Evolutionary conservation across 2,888 invertebrate species (phyloP), one percentile per base, ranked within the genome.

Genomic region (Lepidocyrtoides sp.): DNA sequence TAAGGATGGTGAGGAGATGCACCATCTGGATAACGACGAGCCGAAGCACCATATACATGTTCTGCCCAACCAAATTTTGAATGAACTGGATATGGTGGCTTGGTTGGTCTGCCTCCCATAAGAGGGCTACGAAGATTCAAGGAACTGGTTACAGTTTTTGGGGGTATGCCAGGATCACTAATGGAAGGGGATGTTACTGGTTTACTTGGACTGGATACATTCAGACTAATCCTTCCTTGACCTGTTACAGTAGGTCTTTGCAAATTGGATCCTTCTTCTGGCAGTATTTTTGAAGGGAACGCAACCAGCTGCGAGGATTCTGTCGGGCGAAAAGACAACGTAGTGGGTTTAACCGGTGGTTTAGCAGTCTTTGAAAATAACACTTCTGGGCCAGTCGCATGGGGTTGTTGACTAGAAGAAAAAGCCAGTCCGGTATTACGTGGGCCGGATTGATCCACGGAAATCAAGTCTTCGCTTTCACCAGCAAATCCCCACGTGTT

Each of bases 401-500:
- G 4, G n/a, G 66, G 41, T 17, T 10, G 7, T 29, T 72, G 84
- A 75, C 75, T 89, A 63, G 72, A 75, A 32, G 60, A 17, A 44
- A 26, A n/a, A 36, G 82, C n/a, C n/a, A n/a, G 75, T 51, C 26
- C 20, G 14, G 36, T 41, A 41, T 75, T 26, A 17, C 20, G 12
- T 7, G n/a, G 17, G 32, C 26, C 57, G 26, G 82, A 41, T 32
- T 79, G 69, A 5, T 36, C 66, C 29, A 92, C 14, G 17, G 91
- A 75, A 14, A 93, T 63, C 60, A 93, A 91, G 79, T 94, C 94
- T n/a, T 94, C 94, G 72, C 93, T 94, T 77, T 94, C 86, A 23
- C 93, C 93, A 14, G 60, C 91, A 69, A 94, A 93, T 23, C 86
- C 81, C 94, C 93, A 94, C 0, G 93, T 82, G 89, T 94, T 93